Evolutionary conservation across 1,140 invertebrate species (phyloP), one percentile per base, ranked within the genome.

Genomic region (Danaus plexippus): DNA sequence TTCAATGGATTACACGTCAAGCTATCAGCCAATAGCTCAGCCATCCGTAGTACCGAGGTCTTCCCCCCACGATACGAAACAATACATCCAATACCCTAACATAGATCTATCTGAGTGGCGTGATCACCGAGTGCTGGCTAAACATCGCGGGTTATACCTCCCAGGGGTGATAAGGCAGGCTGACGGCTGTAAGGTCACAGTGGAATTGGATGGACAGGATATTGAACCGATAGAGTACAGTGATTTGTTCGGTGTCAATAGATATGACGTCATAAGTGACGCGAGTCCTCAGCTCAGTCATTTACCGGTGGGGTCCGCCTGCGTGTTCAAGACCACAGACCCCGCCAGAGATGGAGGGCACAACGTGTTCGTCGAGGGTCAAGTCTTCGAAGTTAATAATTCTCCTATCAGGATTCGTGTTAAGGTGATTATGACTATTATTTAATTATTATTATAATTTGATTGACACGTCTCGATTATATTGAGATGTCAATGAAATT

Each of bases 91-190:
- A 12, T 88, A 82, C 47, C 82, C 80, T 40, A 85, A 87, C 53
- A 91, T 97, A 67, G 94, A 97, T 87, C 89, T 98, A 66, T 93
- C 91, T 70, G 96, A 97, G 80, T 98, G 96, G 96, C 91, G 92
- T 61, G 94, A 95, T 70, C 95, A 97, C 79, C 88, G 96, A 68
- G 94, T 98, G 63, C 88, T 98, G 64, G 96, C 97, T 47, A 95
- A 95, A 84, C 91, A 91, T 72, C 91, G 92, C 58, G 90, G 91
- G 47, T 89, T 92, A 61, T 98, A 97, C 89, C 90, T 94, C 64
- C 95, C 96, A 4, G 97, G 96, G 22, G 90, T 90, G 9, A 95
- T 90, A 71, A 89, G 89, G 59, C 89, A 89, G 79, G 90, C 89
- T 42, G 88, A 85, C 49, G 88, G 84, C 18, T 89, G 90, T 68